Evolutionary conservation across 2,888 invertebrate genomes (phyloP).

Genomic region (Cabera pusaria): DNA sequence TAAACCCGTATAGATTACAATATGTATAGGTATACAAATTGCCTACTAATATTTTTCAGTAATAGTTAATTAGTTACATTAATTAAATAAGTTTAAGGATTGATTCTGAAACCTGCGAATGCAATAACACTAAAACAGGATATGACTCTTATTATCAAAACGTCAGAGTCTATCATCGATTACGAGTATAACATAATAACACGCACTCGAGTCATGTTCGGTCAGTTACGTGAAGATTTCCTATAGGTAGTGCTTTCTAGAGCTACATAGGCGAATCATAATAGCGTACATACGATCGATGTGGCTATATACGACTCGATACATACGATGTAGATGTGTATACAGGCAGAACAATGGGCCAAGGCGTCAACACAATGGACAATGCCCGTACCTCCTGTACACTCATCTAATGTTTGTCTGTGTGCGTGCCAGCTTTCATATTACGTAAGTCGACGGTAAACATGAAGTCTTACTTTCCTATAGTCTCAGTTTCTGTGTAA

Average conservation of each 20-base stretch:
- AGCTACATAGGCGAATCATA: slow-evolving; percentile 56
- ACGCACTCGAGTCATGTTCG: slow-evolving; percentile 1
- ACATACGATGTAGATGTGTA: slow-evolving; percentile 39
- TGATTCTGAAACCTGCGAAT: too few relatives aligned
- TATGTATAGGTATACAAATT: too few relatives aligned
- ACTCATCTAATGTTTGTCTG: slow-evolving; percentile 66
- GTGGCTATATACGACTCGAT: slow-evolving; percentile 44
- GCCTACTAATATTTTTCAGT: not conserved
- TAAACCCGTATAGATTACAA: too few relatives aligned
- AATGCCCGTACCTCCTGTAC: slow-evolving; percentile 71
- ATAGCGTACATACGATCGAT: slow-evolving; percentile 57
- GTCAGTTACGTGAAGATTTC: slow-evolving; percentile 21
- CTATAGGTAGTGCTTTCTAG: slow-evolving; percentile 35
- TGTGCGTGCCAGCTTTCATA: slow-evolving; percentile 54
- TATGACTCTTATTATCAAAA: too few relatives aligned
- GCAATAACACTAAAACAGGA: too few relatives aligned
- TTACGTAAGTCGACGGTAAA: slow-evolving; percentile 52
- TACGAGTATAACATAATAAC: too few relatives aligned
- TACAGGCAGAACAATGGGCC: slow-evolving; percentile 70
- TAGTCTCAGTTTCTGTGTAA: slow-evolving; percentile 24
- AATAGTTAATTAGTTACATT: too few relatives aligned
- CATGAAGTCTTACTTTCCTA: slow-evolving; percentile 34
- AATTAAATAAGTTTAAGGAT: too few relatives aligned
- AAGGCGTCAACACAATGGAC: slow-evolving; percentile 78
- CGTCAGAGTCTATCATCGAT: too few relatives aligned